Conservation (phyloP, 2,797 vertebrate genomes). For the Gorsachius magnificus region DNA sequence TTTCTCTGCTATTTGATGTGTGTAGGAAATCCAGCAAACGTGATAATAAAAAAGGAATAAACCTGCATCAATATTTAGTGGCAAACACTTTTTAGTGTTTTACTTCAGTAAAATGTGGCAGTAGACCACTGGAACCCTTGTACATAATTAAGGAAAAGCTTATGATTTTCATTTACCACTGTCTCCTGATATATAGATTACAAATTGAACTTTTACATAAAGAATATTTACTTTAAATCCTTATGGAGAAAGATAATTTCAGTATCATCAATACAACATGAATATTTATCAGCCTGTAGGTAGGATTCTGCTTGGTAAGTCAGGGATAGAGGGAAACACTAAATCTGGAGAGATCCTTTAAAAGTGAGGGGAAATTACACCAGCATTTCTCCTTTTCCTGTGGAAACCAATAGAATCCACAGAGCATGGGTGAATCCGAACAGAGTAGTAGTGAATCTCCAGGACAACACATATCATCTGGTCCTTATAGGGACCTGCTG, state of each 20-base stretch:
- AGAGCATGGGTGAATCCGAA: not conserved
- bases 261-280: not conserved
- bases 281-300: not conserved
- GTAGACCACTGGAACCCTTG: not conserved
- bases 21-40: not conserved
- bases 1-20: slow-evolving; percentile 29
- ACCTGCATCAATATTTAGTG: not conserved
- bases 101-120: not conserved
- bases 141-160: slow-evolving; percentile 10
- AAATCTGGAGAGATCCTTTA: not conserved
- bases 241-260: not conserved
- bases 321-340: not conserved
- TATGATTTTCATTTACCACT: not conserved
- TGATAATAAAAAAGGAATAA: not conserved
- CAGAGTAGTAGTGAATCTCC: not conserved
- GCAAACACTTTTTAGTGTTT: not conserved
- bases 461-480: not conserved
- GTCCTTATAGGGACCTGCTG: not conserved
- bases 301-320: not conserved
- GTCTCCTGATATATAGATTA: not conserved
- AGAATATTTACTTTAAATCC: slow-evolving; percentile 5
- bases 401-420: not conserved
- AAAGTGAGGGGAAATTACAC: not conserved
- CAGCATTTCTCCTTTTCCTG: not conserved
- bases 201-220: not conserved